Evolutionary conservation across 23 tunicate species (phyloP).

Genomic region (Corella eumyota): DNA sequence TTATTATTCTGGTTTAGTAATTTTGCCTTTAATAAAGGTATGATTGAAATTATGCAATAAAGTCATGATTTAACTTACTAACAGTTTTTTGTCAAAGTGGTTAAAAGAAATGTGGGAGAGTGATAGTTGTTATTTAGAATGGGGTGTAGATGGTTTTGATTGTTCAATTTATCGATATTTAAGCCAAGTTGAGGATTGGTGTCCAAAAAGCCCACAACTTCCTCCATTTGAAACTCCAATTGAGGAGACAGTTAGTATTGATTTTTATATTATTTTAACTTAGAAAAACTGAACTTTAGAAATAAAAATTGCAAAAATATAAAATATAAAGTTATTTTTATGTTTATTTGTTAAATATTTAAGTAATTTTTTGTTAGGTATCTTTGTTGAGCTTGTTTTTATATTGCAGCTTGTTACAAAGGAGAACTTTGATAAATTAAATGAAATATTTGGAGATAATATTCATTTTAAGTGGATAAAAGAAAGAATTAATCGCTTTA

Average conservation of each 20-base stretch:
- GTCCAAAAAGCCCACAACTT: slow-evolving; percentile 34
- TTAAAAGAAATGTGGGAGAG: slow-evolving; percentile 75
- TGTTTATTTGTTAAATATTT: too few species aligned
- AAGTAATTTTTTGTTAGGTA: too few species aligned
- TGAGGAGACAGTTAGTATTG: too few species aligned
- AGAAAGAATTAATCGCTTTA: slow-evolving; percentile 38
- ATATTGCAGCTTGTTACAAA: slow-evolving; percentile 15
- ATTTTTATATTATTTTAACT: too few species aligned
- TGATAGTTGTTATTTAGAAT: slow-evolving; percentile 58
- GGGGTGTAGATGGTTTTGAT: slow-evolving; percentile 77
- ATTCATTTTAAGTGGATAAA: slow-evolving; percentile 52
- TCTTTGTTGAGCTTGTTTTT: too few species aligned
- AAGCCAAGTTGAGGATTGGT: slow-evolving; percentile 71
- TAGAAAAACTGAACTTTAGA: too few species aligned
- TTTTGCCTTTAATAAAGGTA: too few species aligned
- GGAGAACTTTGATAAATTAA: slow-evolving; percentile 19
- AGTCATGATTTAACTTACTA: too few species aligned
- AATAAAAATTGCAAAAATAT: background rate
- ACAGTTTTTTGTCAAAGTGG: slow-evolving; percentile 29
- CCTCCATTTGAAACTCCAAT: too few species aligned
- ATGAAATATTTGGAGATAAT: slow-evolving; percentile 9
- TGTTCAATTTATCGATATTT: slow-evolving; percentile 57
- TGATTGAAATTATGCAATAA: too few species aligned
- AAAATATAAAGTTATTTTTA: background rate
- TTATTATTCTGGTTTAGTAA: too few species aligned